Evolutionary conservation across 2,888 invertebrate genomes (phyloP).

Genomic region (Tuta absoluta): DNA sequence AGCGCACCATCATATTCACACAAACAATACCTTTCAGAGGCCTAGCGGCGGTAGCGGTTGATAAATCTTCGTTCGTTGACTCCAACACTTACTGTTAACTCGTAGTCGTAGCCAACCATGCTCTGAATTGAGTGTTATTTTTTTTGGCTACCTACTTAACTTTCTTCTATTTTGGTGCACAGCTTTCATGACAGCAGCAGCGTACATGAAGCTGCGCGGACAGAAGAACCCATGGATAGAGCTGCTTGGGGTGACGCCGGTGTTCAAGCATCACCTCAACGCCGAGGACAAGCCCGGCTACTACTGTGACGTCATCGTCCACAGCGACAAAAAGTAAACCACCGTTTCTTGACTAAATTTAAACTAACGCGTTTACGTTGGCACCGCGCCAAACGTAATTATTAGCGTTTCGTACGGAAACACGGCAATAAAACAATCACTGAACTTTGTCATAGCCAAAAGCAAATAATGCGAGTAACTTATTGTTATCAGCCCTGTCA

Average conservation of each 20-base stretch:
- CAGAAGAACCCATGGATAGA: slow-evolving; percentile 64
- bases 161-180: slow-evolving; percentile 24
- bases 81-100: slow-evolving; percentile 3
- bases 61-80: background rate
- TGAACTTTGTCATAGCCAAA: slow-evolving; percentile 33
- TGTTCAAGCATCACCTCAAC: slow-evolving; percentile 81
- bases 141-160: background rate
- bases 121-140: background rate
- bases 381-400: slow-evolving; percentile 16
- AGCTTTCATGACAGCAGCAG: slow-evolving; percentile 82
- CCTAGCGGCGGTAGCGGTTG: no score
- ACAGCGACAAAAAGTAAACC: slow-evolving; percentile 78
- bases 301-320: slow-evolving; percentile 83
- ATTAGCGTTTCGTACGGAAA: slow-evolving; percentile 8
- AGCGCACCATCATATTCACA: no score
- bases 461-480: slow-evolving; percentile 58
- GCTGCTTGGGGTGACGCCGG: slow-evolving; percentile 81
- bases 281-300: slow-evolving; percentile 78
- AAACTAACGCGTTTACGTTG: slow-evolving; percentile 2
- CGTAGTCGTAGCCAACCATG: background rate
- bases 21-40: no score
- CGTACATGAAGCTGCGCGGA: slow-evolving; percentile 74
- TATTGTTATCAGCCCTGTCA: slow-evolving; percentile 74
- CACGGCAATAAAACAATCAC: slow-evolving; percentile 3
- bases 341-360: slow-evolving; percentile 32